A percentile compares a stretch with the other conserved stretches of the same genome.
These are phyloP conservation scores for Xenopus tropicalis DNA, from an alignment of 2,113 vertebrate genomes.

Conservation along the genomic window DNA sequence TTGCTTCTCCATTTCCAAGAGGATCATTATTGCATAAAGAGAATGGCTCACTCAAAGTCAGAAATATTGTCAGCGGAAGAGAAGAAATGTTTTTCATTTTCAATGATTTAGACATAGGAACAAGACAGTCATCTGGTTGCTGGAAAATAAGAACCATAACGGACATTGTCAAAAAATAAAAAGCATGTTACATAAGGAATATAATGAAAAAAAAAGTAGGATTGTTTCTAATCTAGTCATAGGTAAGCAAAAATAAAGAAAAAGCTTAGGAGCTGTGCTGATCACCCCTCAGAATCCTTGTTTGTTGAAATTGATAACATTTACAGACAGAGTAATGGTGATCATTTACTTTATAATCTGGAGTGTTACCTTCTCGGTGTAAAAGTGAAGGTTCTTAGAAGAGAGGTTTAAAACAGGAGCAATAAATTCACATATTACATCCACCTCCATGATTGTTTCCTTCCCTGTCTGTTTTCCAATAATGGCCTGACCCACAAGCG, in stretches of 20 bases:
- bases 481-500: conserved; percentile 68
- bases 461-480: conserved; percentile 56
- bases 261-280: too few species aligned
- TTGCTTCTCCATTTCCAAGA: background rate
- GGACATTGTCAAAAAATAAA: background rate
- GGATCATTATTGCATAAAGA: conserved; percentile 56
- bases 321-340: too few species aligned
- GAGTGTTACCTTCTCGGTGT: conserved; percentile 69
- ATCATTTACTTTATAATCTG: too few species aligned
- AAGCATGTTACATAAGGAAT: background rate
- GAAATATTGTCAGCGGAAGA: conserved; percentile 63
- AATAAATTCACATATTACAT: conserved; percentile 74
- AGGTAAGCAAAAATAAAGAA: too few species aligned
- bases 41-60: conserved; percentile 69
- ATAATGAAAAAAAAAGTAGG: too few species aligned
- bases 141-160: conserved; percentile 8
- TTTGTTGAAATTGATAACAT: too few species aligned
- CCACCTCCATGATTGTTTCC: conserved; percentile 64
- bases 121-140: conserved; percentile 58
- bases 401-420: conserved; percentile 71
- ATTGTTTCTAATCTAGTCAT: too few species aligned
- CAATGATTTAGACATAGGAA: conserved; percentile 64
- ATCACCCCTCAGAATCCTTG: too few species aligned
- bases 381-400: conserved; percentile 68
- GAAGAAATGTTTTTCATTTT: conserved; percentile 71